phyloP scores from a whole-genome alignment of 2,797 vertebrate genomes.

The Carcharodon carcharias region DNA sequence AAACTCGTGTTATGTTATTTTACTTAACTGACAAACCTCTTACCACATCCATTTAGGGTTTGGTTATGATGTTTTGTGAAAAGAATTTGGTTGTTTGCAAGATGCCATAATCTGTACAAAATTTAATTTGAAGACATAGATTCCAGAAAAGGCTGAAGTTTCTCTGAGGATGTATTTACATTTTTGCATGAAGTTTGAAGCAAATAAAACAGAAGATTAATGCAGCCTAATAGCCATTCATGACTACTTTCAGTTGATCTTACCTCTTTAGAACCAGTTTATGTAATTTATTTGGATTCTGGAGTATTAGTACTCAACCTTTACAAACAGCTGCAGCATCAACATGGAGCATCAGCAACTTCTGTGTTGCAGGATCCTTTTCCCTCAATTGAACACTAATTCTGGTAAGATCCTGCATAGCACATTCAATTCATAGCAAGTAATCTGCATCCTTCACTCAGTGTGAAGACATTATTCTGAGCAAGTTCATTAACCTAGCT shows the following conservation, averaged over 20 bases:
- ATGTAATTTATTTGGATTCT: conserved; percentile 41
- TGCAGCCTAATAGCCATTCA: neutral
- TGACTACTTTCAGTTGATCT: neutral
- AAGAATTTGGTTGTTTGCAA: neutral
- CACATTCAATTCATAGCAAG: conserved; percentile 61
- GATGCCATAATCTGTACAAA: neutral
- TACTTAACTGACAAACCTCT: neutral
- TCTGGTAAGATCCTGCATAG: conserved; percentile 53
- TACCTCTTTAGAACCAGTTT: neutral
- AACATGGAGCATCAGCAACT: conserved; percentile 63
- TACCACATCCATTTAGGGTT: neutral
- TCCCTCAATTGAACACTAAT: conserved; percentile 57
- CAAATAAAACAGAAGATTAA: neutral
- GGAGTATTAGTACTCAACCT: conserved; percentile 58
- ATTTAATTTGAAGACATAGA: neutral
- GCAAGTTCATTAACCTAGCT: conserved; percentile 67
- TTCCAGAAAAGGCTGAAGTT: neutral
- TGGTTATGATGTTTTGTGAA: neutral
- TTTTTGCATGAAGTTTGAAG: neutral
- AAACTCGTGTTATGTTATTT: neutral
- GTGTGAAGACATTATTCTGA: conserved; percentile 51
- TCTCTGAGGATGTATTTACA: neutral
- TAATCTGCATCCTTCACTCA: conserved; percentile 57
- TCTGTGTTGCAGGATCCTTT: conserved; percentile 58
- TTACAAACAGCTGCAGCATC: conserved; percentile 58